Evolutionary conservation across 2,888 invertebrate species (phyloP).

Genomic region (Schrankia costaestrigalis): DNA sequence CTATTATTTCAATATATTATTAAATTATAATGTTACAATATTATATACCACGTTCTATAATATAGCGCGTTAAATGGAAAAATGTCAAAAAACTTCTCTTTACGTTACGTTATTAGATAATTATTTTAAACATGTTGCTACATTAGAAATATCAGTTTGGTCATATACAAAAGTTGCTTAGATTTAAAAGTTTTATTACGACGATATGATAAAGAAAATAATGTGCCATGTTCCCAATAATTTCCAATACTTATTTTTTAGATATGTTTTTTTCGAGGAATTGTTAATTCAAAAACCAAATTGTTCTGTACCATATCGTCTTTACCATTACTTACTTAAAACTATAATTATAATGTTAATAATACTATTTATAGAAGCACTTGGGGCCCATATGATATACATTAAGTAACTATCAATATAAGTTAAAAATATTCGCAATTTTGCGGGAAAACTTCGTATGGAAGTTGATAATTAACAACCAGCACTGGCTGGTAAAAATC

Average conservation of each 20-base stretch:
- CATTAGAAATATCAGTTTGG: slow-evolving; percentile 37
- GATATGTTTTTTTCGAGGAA: background rate
- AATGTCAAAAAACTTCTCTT: too few relatives aligned
- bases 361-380: slow-evolving; percentile 40
- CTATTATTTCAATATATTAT: too few relatives aligned
- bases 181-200: slow-evolving; percentile 14
- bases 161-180: slow-evolving; percentile 39
- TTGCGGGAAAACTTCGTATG: slow-evolving; percentile 51
- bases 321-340: slow-evolving; percentile 7
- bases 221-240: background rate
- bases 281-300: background rate
- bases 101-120: slow-evolving; percentile 36
- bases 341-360: slow-evolving; percentile 30
- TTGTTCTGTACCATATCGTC: slow-evolving; percentile 12
- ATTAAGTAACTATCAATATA: slow-evolving; percentile 28
- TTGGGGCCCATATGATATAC: slow-evolving; percentile 44
- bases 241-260: too few relatives aligned
- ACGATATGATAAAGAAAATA: slow-evolving; percentile 15
- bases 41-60: too few relatives aligned
- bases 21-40: too few relatives aligned
- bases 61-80: too few relatives aligned
- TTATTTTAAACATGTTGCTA: slow-evolving; percentile 26
- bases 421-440: slow-evolving; percentile 44
- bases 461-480: slow-evolving; percentile 43
- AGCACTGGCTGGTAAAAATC: slow-evolving; percentile 32